Percentiles rank a stretch among this genome's conserved stretches.
These are phyloP conservation scores for Malthinus seriepunctatus DNA, from an alignment of 2,888 invertebrate genomes.

Conservation along the genomic window DNA sequence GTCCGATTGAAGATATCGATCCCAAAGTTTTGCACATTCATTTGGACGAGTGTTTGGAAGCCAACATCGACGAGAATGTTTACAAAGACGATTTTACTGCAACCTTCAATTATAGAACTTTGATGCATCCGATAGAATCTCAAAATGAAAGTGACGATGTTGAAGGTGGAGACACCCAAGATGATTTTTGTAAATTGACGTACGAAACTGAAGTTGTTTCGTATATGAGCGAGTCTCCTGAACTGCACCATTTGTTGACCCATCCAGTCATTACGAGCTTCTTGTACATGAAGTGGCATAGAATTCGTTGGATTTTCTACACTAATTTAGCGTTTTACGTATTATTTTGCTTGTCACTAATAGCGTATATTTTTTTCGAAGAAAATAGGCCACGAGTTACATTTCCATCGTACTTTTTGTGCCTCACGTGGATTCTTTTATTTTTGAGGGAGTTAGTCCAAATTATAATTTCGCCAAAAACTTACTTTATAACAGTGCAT, in stretches of 20 bases:
- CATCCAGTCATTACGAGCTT: slow-evolving; percentile 83
- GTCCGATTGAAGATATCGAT: slow-evolving; percentile 74
- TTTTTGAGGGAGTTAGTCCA: slow-evolving; percentile 72
- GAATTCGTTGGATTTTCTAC: slow-evolving; percentile 73
- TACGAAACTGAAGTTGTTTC: slow-evolving; percentile 76
- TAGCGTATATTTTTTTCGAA: slow-evolving; percentile 69
- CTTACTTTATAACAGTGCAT: slow-evolving; percentile 70
- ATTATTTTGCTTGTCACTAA: slow-evolving; percentile 68
- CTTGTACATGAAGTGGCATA: slow-evolving; percentile 79
- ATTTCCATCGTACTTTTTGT: slow-evolving; percentile 50
- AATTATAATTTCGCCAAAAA: slow-evolving; percentile 66
- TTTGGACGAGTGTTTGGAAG: slow-evolving; percentile 73
- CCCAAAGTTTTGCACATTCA: slow-evolving; percentile 71
- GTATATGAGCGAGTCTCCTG: slow-evolving; percentile 70
- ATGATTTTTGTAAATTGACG: slow-evolving; percentile 48
- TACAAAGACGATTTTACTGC: slow-evolving; percentile 65
- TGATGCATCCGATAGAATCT: slow-evolving; percentile 60
- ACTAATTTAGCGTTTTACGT: slow-evolving; percentile 74
- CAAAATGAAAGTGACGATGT: slow-evolving; percentile 47
- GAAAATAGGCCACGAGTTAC: slow-evolving; percentile 59
- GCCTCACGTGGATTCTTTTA: slow-evolving; percentile 64
- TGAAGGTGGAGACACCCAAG: slow-evolving; percentile 49
- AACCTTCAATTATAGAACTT: slow-evolving; percentile 71
- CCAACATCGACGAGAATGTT: slow-evolving; percentile 62
- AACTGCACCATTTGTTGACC: slow-evolving; percentile 69